phyloP scores from a whole-genome alignment of 2,113 vertebrate species.

The Oncorhynchus kisutch region DNA sequence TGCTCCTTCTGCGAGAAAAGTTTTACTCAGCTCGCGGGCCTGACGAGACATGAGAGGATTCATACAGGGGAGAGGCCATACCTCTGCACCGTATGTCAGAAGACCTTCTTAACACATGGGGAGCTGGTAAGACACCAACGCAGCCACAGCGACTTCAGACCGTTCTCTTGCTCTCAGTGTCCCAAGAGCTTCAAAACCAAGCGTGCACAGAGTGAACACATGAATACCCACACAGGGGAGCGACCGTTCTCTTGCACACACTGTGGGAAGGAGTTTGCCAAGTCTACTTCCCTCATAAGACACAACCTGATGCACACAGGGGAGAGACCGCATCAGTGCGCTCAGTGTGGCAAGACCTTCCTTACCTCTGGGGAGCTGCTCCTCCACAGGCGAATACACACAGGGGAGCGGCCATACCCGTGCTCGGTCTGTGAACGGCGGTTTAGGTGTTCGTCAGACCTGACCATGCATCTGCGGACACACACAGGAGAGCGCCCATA shows the following conservation, averaged over 20 bases:
- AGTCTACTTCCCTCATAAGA: conserved; percentile 53
- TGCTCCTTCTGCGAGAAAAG: conserved; percentile 63
- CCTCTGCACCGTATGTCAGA: conserved; percentile 49
- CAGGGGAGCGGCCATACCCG: conserved; percentile 55
- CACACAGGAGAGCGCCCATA: conserved; percentile 60
- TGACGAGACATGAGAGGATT: conserved; percentile 52
- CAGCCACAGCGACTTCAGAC: conserved; percentile 48
- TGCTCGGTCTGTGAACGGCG: conserved; percentile 51
- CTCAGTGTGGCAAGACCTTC: conserved; percentile 59
- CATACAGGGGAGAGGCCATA: conserved; percentile 61
- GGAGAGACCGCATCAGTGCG: conserved; percentile 57
- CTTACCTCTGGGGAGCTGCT: conserved; percentile 61
- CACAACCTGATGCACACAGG: conserved; percentile 61
- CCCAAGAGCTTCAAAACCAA: conserved; percentile 62
- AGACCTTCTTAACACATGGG: conserved; percentile 56
- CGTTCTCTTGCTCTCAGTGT: conserved; percentile 55
- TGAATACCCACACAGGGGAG: conserved; percentile 56
- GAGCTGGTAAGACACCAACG: conserved; percentile 59
- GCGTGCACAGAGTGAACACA: conserved; percentile 50
- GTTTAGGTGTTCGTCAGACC: conserved; percentile 60
- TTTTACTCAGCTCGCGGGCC: conserved; percentile 71
- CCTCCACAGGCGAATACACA: conserved; percentile 56
- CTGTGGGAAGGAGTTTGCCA: conserved; percentile 55
- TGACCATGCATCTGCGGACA: conserved; percentile 48
- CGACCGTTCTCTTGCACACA: conserved; percentile 26